Evolutionary conservation across 2,113 vertebrate species (phyloP).

Genomic region (Mastomys coucha): DNA sequence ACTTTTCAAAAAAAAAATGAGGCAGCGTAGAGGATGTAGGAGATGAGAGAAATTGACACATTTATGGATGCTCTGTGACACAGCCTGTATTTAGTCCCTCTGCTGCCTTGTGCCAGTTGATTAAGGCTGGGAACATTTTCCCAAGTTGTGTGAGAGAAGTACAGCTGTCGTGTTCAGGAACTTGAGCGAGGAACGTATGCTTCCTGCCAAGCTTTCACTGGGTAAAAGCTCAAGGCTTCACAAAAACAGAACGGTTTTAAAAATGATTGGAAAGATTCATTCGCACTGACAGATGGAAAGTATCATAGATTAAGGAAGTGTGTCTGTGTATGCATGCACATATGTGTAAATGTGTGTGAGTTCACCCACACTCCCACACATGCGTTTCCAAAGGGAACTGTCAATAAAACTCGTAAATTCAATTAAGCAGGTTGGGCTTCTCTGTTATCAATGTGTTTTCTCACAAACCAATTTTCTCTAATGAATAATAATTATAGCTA

Average conservation of each 20-base stretch:
- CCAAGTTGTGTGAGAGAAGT: conserved; percentile 76
- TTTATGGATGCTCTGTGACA: conserved; percentile 68
- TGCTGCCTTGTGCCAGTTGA: conserved; percentile 75
- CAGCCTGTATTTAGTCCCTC: conserved; percentile 75
- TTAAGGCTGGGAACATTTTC: conserved; percentile 75
- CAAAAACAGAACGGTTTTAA: conserved; percentile 72
- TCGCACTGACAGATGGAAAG: conserved; percentile 80
- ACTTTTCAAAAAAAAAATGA: not conserved
- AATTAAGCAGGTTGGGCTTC: not conserved
- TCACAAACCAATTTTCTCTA: conserved; percentile 39
- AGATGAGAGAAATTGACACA: conserved; percentile 69
- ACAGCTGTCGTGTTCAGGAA: conserved; percentile 80
- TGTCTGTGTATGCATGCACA: conserved; percentile 4
- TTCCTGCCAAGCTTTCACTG: conserved; percentile 81
- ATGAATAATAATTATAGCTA: not conserved
- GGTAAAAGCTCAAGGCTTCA: conserved; percentile 68
- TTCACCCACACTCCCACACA: not conserved
- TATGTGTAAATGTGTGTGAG: conserved; percentile 36
- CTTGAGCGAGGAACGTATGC: conserved; percentile 80
- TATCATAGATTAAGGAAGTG: conserved; percentile 62
- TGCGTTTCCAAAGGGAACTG: not conserved
- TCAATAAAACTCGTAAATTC: conserved; percentile 21
- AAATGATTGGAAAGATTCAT: conserved; percentile 78
- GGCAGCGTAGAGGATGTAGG: not conserved
- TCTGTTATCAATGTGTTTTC: not conserved